These are phyloP conservation scores for Kradibia gibbosae DNA, from an alignment of 1,140 invertebrate genomes.

Conservation along the genomic window DNA sequence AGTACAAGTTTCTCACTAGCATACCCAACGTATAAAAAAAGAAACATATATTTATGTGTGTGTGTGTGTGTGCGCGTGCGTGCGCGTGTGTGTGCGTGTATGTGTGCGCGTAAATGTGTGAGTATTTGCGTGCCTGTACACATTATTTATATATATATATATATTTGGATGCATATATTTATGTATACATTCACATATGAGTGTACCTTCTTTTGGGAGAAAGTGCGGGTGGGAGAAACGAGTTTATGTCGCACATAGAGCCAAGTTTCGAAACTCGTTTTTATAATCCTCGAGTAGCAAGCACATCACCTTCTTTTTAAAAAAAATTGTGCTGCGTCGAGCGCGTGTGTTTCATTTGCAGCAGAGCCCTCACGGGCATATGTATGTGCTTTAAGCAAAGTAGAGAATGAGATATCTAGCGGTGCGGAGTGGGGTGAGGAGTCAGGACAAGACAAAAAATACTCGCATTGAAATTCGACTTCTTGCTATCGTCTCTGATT, in stretches of 20 bases:
- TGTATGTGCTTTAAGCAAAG: neutral
- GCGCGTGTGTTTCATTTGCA: neutral
- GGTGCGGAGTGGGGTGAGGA: neutral
- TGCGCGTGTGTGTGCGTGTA: no score
- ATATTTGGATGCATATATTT: no score
- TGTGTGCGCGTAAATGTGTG: no score
- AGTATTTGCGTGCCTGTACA: no score
- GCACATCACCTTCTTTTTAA: conserved; percentile 19
- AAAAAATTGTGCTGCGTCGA: neutral
- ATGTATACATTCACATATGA: no score
- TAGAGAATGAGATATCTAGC: neutral
- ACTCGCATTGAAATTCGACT: conserved; percentile 48
- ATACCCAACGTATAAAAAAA: neutral
- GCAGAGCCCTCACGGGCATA: neutral
- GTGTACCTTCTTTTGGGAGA: conserved; percentile 8
- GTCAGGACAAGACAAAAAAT: conserved; percentile 18
- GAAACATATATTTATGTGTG: neutral
- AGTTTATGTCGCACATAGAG: conserved; percentile 36
- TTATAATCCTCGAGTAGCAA: conserved; percentile 34
- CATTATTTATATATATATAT: no score
- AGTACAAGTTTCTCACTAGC: neutral
- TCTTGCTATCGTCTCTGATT: conserved; percentile 42
- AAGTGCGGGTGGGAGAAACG: conserved; percentile 49
- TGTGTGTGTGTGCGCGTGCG: no score
- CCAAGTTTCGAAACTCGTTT: conserved; percentile 40